Conservation (phyloP, 2,888 invertebrate genomes). For the Athetis lepigone region DNA sequence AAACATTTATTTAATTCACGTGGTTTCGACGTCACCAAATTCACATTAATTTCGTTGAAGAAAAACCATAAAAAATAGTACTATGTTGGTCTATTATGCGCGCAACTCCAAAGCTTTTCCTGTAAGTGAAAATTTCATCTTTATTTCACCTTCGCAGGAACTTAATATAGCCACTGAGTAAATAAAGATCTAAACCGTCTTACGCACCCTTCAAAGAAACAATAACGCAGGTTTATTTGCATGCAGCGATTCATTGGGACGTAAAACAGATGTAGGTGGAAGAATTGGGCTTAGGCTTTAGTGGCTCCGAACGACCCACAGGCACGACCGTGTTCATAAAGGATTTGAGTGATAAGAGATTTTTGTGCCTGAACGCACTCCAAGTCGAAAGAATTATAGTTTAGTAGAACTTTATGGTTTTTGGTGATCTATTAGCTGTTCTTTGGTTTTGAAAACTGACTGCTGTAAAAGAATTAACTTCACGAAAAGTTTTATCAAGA, state of each 20-base stretch:
- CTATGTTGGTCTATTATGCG: conserved; percentile 13
- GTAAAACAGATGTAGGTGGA: conserved; percentile 84
- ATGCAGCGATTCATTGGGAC: conserved; percentile 83
- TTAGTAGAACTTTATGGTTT: conserved; percentile 6
- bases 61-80: conserved; percentile 3
- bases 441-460: not conserved
- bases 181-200: conserved; percentile 72
- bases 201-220: conserved; percentile 77
- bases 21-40: conserved; percentile 6
- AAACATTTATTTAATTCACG: conserved; percentile 21
- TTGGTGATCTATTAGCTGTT: not conserved
- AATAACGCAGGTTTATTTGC: conserved; percentile 82
- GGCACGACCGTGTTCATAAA: conserved; percentile 69
- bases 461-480: not conserved
- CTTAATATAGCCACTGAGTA: conserved; percentile 61
- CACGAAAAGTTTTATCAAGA: not conserved
- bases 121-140: conserved; percentile 44
- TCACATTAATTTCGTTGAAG: not conserved
- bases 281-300: conserved; percentile 78
- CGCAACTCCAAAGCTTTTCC: conserved; percentile 17
- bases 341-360: conserved; percentile 21
- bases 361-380: conserved; percentile 6
- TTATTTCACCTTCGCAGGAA: conserved; percentile 51
- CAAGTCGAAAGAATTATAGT: not conserved
- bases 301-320: conserved; percentile 62